phyloP scores from a whole-genome alignment of 2,113 vertebrate genomes.

The Poecile atricapillus region DNA sequence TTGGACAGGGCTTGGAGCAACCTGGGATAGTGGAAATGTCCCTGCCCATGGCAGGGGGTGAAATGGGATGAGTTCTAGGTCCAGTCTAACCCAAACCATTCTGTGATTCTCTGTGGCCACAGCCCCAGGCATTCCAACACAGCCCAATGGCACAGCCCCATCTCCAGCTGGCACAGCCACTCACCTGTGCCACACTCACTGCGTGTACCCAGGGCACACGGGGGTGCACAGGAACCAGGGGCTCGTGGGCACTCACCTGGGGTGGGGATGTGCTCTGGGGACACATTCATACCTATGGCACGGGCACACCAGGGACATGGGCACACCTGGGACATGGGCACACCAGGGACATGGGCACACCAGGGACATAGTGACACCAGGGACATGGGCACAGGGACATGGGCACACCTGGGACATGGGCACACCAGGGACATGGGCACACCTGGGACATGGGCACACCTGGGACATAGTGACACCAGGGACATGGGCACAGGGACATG shows the following conservation, averaged over 20 bases:
- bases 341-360: not conserved
- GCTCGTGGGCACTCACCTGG: not conserved
- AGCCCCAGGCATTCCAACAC: not conserved
- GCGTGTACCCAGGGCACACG: not conserved
- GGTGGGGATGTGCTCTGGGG: not conserved
- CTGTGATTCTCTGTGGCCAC: not conserved
- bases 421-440: not conserved
- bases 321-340: not conserved
- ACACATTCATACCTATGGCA: not conserved
- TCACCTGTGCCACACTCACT: not conserved
- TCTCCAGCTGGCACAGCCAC: not conserved
- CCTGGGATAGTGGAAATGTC: not conserved
- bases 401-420: not conserved
- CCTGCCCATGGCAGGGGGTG: not conserved
- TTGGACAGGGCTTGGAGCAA: accelerated
- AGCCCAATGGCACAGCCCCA: accelerated
- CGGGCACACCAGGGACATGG: accelerated
- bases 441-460: no score
- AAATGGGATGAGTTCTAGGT: not conserved
- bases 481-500: no score
- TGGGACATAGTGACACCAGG: not conserved
- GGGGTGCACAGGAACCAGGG: accelerated
- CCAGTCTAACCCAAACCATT: not conserved
- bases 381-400: no score
- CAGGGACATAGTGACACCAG: accelerated